These are phyloP conservation scores for Magallana angulata DNA, from an alignment of 1,140 invertebrate species.

Conservation along the genomic window DNA sequence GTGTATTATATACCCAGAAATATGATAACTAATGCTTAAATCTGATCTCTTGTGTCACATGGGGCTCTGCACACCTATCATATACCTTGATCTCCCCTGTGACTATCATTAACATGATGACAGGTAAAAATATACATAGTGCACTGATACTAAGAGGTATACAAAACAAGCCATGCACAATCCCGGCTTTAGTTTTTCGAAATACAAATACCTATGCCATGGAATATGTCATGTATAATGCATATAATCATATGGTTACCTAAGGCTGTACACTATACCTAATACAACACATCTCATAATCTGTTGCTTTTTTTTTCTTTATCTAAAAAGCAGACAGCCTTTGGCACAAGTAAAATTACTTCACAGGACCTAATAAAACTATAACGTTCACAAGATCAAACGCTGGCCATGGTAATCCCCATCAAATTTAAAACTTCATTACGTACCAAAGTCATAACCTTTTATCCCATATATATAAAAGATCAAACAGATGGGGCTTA, in stretches of 20 bases:
- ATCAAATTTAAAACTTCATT: constrained; percentile 33
- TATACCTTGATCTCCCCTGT: background rate
- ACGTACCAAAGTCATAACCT: constrained; percentile 30
- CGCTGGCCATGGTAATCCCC: constrained; percentile 7
- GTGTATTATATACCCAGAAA: constrained; percentile 15
- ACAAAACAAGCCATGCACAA: background rate
- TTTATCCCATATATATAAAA: background rate
- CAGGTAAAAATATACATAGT: constrained; percentile 11
- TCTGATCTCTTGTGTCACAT: constrained; percentile 12
- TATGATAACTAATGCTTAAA: constrained; percentile 13
- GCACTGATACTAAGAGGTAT: background rate
- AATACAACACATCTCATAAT: constrained; percentile 20
- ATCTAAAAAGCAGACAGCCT: constrained; percentile 30
- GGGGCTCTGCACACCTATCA: background rate
- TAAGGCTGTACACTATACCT: background rate
- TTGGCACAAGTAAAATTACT: constrained; percentile 10
- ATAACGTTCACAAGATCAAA: constrained; percentile 17
- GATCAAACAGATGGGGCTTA: constrained; percentile 5
- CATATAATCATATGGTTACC: background rate
- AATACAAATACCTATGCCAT: background rate
- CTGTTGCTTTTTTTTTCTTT: constrained; percentile 6
- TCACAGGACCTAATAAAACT: constrained; percentile 20
- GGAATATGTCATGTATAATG: background rate
- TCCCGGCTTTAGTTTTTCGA: background rate
- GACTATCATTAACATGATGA: constrained; percentile 19